Base-by-base conservation (phyloP, 2,888 invertebrate species). In the Cheilosia impressa region DNA sequence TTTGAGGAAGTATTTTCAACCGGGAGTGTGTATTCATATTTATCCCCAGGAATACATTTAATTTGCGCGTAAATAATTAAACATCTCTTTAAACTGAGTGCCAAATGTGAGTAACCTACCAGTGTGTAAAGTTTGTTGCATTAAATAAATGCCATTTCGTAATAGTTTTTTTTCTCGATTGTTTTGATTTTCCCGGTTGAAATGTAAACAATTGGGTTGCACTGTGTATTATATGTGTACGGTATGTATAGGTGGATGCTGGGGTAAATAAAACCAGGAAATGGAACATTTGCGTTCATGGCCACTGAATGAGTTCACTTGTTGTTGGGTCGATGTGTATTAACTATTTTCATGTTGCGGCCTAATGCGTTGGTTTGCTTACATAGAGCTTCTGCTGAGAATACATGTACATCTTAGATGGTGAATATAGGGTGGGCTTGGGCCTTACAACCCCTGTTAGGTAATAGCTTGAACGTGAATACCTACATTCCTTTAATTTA, bases 1-100 rank as follows among this genome's bases (percentile, higher is more conserved):
- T 47, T 55, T 71, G 69, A 80, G 84, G 75, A 79, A 80, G 75
- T 80, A 60, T 31, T 22, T 31, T 2, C 9, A 34, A 58, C 31
- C 13, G 69, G 41, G 38, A 38, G 15, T 38, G 19, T 19, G 62
- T 62, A 31, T 60, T 47, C 55, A 15, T 17, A 57, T 22, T 24
- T 41, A 19, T 19, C 60, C 19, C 27, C 43, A 1, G 22, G 2
- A 22, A 22, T 41, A 7, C 38, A 52, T 41, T 53, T 13, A 17
- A 34, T 53, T 17, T 10, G 13, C n/a, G 19, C n/a, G 19, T 17
- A 41, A 57, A 58, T 27, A 58, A 66, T 19, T 41, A 62, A 55
- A 69, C 62, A 47, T 62, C 62, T 69, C 19, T 17, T 34, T n/a
- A 17, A 47, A 62, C 31, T 17, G 19, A 57, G 38, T 63, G 63